Base-by-base conservation (phyloP, 2,113 vertebrate species). In the Mus spicilegus region DNA sequence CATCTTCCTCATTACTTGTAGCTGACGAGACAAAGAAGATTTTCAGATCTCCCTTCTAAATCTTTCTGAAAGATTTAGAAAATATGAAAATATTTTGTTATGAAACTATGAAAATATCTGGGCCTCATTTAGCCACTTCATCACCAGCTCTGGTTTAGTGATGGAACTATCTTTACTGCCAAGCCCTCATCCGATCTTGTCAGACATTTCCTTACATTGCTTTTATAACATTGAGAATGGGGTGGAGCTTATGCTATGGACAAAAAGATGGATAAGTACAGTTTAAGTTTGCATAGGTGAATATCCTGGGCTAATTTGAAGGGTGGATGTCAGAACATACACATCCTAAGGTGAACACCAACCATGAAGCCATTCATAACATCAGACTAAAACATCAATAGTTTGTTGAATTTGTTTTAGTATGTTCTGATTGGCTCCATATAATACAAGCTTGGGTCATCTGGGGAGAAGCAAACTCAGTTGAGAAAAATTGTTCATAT, bases 331-430 rank as follows among this genome's bases (percentile, higher is more conserved):
- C 16, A 5, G 7, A 22, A 92, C 19, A 19, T 36, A 86, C 10
- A 42, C n/a, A 84, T 56, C 42, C 33, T 56, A 95, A 92, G 67
- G 82, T 93, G 87, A 94, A 92, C 82, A 78, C 88, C 70, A 96
- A 96, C 87, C 93, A 67, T 95, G 80, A 96, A 94, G 36, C 69
- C 89, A 95, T 97, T 96, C 80, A 95, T 90, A 93, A 84, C 96
- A 85, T 95, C 93, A 95, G 97, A 96, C 90, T 42, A 96, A 80
- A 49, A 82, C 91, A 97, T 98, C 98, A 97, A 97, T 98, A 98
- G 97, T 96, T 97, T 89, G 87, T 92, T 97, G 93, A 90, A 95
- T 97, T 96, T 97, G n/a, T 72, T 97, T 97, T 97, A 97, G 94
- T 96, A 97, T 98, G n/a, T 28, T 84, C n/a, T 84, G 56, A 22